Percentiles rank a stretch among this genome's conserved stretches.
Conservation (phyloP, 2,888 invertebrate genomes). For the Sarcophaga rosellei region DNA sequence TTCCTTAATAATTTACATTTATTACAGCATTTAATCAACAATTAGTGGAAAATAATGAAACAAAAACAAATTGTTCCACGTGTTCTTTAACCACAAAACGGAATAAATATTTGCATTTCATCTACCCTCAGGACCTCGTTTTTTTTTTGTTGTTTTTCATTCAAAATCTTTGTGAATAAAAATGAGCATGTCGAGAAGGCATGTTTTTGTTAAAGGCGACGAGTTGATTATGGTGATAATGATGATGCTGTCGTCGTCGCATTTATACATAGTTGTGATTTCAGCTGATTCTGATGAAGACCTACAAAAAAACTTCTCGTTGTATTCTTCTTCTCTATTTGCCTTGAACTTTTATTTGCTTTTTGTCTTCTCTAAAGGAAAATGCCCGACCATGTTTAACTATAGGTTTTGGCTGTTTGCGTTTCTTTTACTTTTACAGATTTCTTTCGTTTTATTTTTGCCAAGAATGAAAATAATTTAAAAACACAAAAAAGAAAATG, state of each 20-base stretch:
- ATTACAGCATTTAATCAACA: constrained; percentile 27
- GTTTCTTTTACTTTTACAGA: constrained; percentile 8
- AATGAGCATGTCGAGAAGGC: constrained; percentile 17
- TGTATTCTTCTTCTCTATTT: constrained; percentile 31
- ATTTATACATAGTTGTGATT: neutral
- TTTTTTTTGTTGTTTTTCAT: too few species aligned
- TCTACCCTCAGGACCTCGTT: neutral
- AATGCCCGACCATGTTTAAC: constrained; percentile 46
- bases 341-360: constrained; percentile 66
- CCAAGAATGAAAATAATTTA: constrained; percentile 25
- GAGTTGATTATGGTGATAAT: constrained; percentile 28
- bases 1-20: neutral
- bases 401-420: constrained; percentile 26
- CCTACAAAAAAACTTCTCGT: constrained; percentile 30
- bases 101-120: constrained; percentile 20
- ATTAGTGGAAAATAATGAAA: constrained; percentile 11
- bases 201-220: constrained; percentile 21
- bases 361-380: constrained; percentile 52
- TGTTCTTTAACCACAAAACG: constrained; percentile 43
- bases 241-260: constrained; percentile 8
- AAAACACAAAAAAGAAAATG: constrained; percentile 15
- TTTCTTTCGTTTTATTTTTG: constrained; percentile 21
- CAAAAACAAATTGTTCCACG: constrained; percentile 6
- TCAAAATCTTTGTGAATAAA: neutral
- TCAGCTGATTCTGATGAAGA: constrained; percentile 26